Conservation (phyloP, 2,797 vertebrate species). For the Menidia menidia region DNA sequence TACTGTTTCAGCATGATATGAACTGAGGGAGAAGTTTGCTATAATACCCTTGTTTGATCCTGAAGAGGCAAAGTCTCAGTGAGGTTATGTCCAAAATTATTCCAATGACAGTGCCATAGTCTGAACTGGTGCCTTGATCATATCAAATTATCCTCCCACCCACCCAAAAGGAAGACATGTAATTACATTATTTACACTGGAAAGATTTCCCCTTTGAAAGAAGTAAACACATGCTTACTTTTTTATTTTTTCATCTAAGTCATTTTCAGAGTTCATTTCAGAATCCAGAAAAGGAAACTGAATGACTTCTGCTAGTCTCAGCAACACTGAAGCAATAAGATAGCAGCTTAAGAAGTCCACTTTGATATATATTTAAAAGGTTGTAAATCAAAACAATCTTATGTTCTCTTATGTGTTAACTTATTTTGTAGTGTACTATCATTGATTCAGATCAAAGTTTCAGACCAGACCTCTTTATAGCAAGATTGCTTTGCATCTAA, state of each 20-base stretch:
- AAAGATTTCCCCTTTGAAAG: slow-evolving; percentile 38
- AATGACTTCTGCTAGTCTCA: slow-evolving; percentile 4
- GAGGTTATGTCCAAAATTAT: slow-evolving; percentile 60
- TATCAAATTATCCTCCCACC: slow-evolving; percentile 68
- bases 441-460: too few species aligned
- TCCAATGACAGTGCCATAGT: slow-evolving; percentile 62
- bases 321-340: slow-evolving; percentile 11
- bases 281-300: not conserved
- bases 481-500: too few species aligned
- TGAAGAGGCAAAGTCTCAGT: slow-evolving; percentile 54
- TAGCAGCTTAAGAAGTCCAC: not conserved
- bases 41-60: slow-evolving; percentile 38
- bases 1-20: slow-evolving; percentile 65
- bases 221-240: slow-evolving; percentile 29
- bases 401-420: too few species aligned
- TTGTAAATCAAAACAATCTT: too few species aligned
- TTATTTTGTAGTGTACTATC: too few species aligned
- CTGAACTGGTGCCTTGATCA: slow-evolving; percentile 68
- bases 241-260: slow-evolving; percentile 18
- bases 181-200: slow-evolving; percentile 74
- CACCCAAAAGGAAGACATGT: slow-evolving; percentile 74
- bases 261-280: not conserved
- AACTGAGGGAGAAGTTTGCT: slow-evolving; percentile 59
- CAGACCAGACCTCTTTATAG: too few species aligned
- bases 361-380: not conserved